These are phyloP conservation scores for Phrynocephalus guinanensis DNA, from an alignment of 2,797 vertebrate species.

Conservation along the genomic window DNA sequence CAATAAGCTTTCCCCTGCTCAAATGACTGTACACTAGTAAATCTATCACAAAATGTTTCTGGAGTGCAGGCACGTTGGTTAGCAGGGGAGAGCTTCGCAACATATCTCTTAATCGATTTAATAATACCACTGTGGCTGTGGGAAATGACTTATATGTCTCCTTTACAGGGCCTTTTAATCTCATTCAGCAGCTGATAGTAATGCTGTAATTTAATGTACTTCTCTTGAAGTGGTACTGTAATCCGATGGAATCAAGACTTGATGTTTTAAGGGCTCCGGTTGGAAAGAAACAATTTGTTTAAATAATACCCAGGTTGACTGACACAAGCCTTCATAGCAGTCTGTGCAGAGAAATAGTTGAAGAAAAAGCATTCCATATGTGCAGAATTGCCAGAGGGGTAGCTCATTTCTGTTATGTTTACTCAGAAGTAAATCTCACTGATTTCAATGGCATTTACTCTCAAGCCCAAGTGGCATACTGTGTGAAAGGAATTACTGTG, in stretches of 20 bases:
- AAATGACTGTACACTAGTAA: neutral
- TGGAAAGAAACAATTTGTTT: constrained; percentile 24
- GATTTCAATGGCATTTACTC: neutral
- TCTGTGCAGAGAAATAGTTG: neutral
- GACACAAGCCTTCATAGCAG: neutral
- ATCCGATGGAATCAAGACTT: constrained; percentile 1
- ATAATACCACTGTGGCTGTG: constrained; percentile 18
- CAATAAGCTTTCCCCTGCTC: neutral
- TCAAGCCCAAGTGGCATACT: neutral
- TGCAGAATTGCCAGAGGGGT: neutral
- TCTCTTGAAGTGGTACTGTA: constrained; percentile 24
- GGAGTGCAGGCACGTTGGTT: neutral
- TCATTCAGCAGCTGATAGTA: constrained; percentile 12
- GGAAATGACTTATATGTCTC: constrained; percentile 25
- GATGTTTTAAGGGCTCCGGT: neutral
- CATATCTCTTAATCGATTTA: neutral
- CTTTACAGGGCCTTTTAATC: constrained; percentile 17
- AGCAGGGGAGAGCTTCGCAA: constrained; percentile 1
- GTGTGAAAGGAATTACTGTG: neutral
- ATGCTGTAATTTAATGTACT: constrained; percentile 14
- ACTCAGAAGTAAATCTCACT: neutral
- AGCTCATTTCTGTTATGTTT: neutral
- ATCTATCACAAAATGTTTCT: constrained; percentile 8
- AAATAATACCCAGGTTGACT: constrained; percentile 8
- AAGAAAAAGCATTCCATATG: neutral